Base-by-base conservation (phyloP, 2,888 invertebrate genomes). In the Drosophila histrio region DNA sequence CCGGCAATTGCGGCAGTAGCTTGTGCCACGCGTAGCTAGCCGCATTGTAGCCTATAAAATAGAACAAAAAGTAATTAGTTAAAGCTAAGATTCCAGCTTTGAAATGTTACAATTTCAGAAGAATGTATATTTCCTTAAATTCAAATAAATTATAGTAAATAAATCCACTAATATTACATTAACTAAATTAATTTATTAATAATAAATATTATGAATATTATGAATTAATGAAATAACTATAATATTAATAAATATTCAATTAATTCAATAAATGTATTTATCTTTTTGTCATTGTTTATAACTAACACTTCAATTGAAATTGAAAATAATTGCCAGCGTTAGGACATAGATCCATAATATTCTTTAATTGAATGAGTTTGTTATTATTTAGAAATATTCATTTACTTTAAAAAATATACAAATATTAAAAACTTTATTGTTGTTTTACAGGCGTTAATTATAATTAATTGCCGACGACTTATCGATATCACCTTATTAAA, bases 21-120 rank as follows among this genome's bases (percentile, higher is more conserved):
- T 91, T 90, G 72, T 90, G 91, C 92, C 92, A 92, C 72, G 88
- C 89, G 90, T 82, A 91, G 90, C 89, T 91, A 88, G 90, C 91
- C 89, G 91, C 88, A 87, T 89, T 92, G 91, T 91, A 90, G 74
- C 91, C 91, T 91, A 41, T 0, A 64, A 47, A n/a, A 13, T 2
- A 15, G 4, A 39, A 26, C 0, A 9, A 24, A 24, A 7, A 39
- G 7, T 17, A 15, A 30, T 47, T 30, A 30, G 11, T 8, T 7
- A 39, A 22, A 8, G n/a, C 2, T 7, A 2, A 39, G 21, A n/a
- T n/a, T n/a, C n/a, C n/a, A n/a, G n/a, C n/a, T n/a, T n/a, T n/a
- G n/a, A n/a, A n/a, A n/a, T n/a, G n/a, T n/a, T n/a, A n/a, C n/a
- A n/a, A n/a, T n/a, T n/a, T n/a, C n/a, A n/a, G n/a, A n/a, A n/a